phyloP scores from a whole-genome alignment of 2,888 invertebrate genomes.

The Heteromyza rotundicornis region DNA sequence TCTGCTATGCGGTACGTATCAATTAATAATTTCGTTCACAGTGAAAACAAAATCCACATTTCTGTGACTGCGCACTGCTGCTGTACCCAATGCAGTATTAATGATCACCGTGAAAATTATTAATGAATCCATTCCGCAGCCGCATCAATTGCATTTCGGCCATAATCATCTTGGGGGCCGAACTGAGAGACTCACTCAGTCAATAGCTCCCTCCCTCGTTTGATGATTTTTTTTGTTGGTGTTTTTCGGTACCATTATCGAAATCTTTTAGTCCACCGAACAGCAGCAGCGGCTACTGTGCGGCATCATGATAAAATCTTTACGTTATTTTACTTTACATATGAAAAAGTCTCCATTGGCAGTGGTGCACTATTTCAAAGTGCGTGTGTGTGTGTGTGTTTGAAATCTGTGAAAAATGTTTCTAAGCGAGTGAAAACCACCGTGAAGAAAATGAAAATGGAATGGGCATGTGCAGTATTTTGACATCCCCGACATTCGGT shows the following conservation, averaged over 20 bases:
- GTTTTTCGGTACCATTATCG: constrained; percentile 37
- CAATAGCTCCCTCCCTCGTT: no score
- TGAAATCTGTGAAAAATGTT: no score
- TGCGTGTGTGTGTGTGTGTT: no score
- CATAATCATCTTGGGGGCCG: constrained; percentile 29
- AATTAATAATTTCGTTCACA: not conserved
- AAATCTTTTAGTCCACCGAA: constrained; percentile 45
- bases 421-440: no score
- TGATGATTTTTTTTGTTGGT: not conserved
- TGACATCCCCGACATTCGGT: no score
- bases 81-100: constrained; percentile 45
- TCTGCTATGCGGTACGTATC: not conserved
- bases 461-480: no score
- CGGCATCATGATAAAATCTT: constrained; percentile 8
- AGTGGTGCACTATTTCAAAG: no score
- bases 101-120: constrained; percentile 48
- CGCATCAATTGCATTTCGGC: not conserved
- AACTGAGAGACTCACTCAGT: no score
- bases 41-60: no score
- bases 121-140: constrained; percentile 39
- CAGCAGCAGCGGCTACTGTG: constrained; percentile 42
- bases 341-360: no score
- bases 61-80: constrained; percentile 9
- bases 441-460: no score
- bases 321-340: no score